Base-by-base conservation (phyloP, 1,140 invertebrate species). In the Scaptomyza graminum region DNA sequence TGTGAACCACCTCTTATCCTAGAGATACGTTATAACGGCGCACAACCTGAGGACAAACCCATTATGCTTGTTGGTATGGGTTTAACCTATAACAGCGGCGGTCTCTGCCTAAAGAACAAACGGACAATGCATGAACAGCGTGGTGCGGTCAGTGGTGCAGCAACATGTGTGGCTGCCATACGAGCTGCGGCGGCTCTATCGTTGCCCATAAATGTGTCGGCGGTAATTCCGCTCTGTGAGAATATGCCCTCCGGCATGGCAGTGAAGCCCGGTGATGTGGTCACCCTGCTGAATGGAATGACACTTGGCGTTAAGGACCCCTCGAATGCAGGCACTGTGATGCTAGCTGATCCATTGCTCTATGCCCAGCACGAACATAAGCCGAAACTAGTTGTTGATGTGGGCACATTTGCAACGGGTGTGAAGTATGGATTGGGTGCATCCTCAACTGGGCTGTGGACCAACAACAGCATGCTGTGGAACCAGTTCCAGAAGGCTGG, bases 301-400 rank as follows among this genome's bases (percentile, higher is more conserved):
- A 95, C 95, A 2, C 95, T 98, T 79, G 94, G 96, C 56, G 93
- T 98, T 11, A 69, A 54, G 83, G 97, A 98, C 80, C 97, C 97
- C 1, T 96, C 97, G 92, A 95, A 95, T 22, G 97, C 98, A 90
- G 97, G 97, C 1, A 92, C 97, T 15, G 92, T 98, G 0, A 95
- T 98, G 65, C 92, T 99, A 15, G 97, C 96, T 7, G 97, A 98
- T 93, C 97, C 96, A 5, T 92, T 98, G 7, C 95, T 95, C 62
- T 98, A 98, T 90, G 95, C 95, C 11, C 92, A 94, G 34, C 90
- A 93, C 0, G 54, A 34, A 1, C 52, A 94, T 73, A 92, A 95
- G 37, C 95, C 95, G 3, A 92, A 92, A 52, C 92, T 94, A 25
- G 93, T 96, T 8, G 60, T 97, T 12, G 96, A 97, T 80, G 92